Base-by-base conservation (phyloP, 2,113 vertebrate genomes). In the Corythornis cristatus region DNA sequence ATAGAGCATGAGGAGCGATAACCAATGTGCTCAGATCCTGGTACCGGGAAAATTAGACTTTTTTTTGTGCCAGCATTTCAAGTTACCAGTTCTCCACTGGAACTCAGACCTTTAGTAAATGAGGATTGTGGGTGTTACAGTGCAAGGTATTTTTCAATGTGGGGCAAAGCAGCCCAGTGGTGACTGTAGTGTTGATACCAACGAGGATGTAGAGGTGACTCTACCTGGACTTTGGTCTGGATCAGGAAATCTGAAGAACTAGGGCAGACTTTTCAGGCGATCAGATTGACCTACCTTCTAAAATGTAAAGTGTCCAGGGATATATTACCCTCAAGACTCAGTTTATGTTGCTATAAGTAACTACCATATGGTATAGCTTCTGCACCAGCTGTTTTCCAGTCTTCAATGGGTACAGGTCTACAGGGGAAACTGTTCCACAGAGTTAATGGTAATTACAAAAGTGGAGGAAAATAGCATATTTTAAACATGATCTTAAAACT, bases 331-430 rank as follows among this genome's bases (percentile, higher is more conserved):
- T 95, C 86, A 82, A n/a, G 54, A 78, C 57, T 87, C 82, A 96
- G 86, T 93, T 96, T 95, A 93, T 89, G 81, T 91, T 75, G 31
- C 81, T 92, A 56, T 93, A 89, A 92, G 92, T 88, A 82, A 87
- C 83, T 28, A 12, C 89, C 94, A 92, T 96, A 95, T 96, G 93
- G 84, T 7, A 2, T 19, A 83, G 51, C 54, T 93, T 76, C 78
- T 76, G 78, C 81, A 53, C 45, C 94, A 95, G 89, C 91, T 96
- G 95, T 93, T 93, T 70, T 64, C 71, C 71, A 80, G 50, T 43
- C 71, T 85, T 77, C 84, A 12, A 2, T 13, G 3, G 88, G 48
- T 58, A 51, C 60, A 19, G 51, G 37, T 85, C 89, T 73, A 20
- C 48, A 70, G 61, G 60, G 89, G 74, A 89, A 80, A 21, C 42